Percentiles rank a stretch among this genome's conserved stretches.
Evolutionary conservation across 2,113 vertebrate genomes (phyloP).

Genomic region (Tyto alba): DNA sequence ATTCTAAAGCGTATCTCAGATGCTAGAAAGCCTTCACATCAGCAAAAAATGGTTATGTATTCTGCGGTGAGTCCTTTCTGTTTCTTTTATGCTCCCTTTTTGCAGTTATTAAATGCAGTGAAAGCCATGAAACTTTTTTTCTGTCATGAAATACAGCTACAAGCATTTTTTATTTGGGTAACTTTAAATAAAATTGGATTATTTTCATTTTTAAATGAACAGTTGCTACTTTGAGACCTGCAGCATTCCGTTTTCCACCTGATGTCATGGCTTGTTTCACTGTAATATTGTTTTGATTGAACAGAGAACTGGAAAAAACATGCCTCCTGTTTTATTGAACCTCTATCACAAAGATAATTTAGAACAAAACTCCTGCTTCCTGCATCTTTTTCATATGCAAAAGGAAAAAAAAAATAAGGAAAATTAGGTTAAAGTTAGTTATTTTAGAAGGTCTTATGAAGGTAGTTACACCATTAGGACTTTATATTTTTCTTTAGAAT

Average conservation of each 20-base stretch:
- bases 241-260: neutral
- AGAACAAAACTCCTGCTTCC: neutral
- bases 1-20: slow-evolving; percentile 75
- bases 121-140: neutral
- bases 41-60: slow-evolving; percentile 78
- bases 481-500: neutral
- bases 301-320: neutral
- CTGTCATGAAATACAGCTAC: neutral
- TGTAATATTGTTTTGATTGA: neutral
- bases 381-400: neutral
- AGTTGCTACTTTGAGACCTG: neutral
- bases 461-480: neutral
- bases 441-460: neutral
- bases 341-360: neutral
- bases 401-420: neutral
- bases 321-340: neutral
- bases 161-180: neutral
- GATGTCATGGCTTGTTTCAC: neutral
- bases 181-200: neutral
- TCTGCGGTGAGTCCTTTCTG: slow-evolving; percentile 72
- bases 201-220: neutral
- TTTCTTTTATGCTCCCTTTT: neutral
- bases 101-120: neutral
- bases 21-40: slow-evolving; percentile 61
- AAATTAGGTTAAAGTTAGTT: neutral